A percentile compares a stretch with the other conserved stretches of the same genome.
These are phyloP conservation scores for Diplazon laetatorius DNA, from an alignment of 2,888 invertebrate species.

Conservation along the genomic window DNA sequence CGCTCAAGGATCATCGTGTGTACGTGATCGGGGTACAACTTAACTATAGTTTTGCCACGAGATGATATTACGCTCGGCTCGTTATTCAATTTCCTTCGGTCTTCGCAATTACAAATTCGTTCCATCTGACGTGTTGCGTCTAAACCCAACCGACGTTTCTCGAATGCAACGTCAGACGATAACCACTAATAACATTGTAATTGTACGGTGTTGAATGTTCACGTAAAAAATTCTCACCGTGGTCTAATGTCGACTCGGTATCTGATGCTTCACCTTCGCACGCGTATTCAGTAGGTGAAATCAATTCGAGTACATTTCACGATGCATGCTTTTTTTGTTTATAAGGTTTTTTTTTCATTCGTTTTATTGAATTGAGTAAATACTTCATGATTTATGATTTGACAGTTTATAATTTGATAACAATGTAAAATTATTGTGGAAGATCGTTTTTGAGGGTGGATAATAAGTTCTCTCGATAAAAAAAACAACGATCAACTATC, in stretches of 20 bases:
- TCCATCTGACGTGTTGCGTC: slow-evolving; percentile 31
- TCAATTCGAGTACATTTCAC: neutral
- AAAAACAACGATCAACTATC: too few relatives aligned
- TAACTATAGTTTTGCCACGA: neutral
- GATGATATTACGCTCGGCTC: slow-evolving; percentile 41
- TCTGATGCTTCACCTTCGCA: neutral
- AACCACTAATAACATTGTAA: slow-evolving; percentile 28
- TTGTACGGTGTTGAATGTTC: slow-evolving; percentile 11
- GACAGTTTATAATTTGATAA: too few relatives aligned
- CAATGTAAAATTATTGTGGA: too few relatives aligned
- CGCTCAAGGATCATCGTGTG: slow-evolving; percentile 20
- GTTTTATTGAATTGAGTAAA: too few relatives aligned
- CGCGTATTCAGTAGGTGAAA: neutral
- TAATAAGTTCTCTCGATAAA: too few relatives aligned
- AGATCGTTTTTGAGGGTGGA: too few relatives aligned
- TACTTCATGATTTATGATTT: too few relatives aligned
- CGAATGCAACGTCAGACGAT: slow-evolving; percentile 27
- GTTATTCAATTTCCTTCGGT: slow-evolving; percentile 52
- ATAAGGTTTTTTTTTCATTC: too few relatives aligned
- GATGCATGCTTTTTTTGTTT: too few relatives aligned
- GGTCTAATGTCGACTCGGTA: neutral
- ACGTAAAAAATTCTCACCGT: neutral
- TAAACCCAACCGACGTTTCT: neutral
- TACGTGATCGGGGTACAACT: slow-evolving; percentile 1
- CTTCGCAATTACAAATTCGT: slow-evolving; percentile 41